phyloP scores from a whole-genome alignment of 2,113 vertebrate species.

The Callionymus lyra region DNA sequence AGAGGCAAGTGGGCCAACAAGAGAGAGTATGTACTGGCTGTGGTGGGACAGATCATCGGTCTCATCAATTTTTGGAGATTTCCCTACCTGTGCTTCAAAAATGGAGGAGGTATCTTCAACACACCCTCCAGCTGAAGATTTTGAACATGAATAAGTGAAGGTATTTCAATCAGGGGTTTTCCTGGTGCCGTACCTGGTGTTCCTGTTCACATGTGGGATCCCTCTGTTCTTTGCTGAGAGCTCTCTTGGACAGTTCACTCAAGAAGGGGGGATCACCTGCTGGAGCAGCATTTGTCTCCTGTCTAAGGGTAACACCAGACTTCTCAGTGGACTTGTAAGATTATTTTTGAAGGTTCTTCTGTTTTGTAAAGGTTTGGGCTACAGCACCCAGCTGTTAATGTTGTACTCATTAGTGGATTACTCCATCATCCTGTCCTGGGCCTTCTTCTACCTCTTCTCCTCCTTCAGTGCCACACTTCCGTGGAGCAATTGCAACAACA shows the following conservation, averaged over 20 bases:
- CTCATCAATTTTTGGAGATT: no score
- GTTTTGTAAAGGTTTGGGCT: conserved; percentile 9
- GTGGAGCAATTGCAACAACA: conserved; percentile 29
- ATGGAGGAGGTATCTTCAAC: no score
- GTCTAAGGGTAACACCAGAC: conserved; percentile 9
- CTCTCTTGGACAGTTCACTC: conserved; percentile 22
- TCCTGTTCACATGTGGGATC: conserved; percentile 17
- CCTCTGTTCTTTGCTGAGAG: conserved; percentile 21
- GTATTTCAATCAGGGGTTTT: conserved; percentile 6
- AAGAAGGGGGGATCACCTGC: conserved; percentile 19
- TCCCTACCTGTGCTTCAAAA: no score
- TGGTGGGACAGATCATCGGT: no score
- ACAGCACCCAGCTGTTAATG: background rate
- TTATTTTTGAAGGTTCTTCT: background rate
- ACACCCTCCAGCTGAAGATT: no score
- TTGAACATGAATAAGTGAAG: no score
- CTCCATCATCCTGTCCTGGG: conserved; percentile 18
- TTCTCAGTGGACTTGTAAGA: no score
- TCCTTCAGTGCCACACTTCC: conserved; percentile 20
- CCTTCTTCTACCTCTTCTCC: conserved; percentile 22
- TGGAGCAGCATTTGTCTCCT: conserved; percentile 22
- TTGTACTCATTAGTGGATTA: conserved; percentile 12
- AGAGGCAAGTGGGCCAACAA: no score
- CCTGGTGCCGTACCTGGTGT: conserved; percentile 13
- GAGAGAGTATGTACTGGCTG: no score